These are phyloP conservation scores for Callyntrura guangdongensis DNA, from an alignment of 2,888 invertebrate species.

Conservation along the genomic window DNA sequence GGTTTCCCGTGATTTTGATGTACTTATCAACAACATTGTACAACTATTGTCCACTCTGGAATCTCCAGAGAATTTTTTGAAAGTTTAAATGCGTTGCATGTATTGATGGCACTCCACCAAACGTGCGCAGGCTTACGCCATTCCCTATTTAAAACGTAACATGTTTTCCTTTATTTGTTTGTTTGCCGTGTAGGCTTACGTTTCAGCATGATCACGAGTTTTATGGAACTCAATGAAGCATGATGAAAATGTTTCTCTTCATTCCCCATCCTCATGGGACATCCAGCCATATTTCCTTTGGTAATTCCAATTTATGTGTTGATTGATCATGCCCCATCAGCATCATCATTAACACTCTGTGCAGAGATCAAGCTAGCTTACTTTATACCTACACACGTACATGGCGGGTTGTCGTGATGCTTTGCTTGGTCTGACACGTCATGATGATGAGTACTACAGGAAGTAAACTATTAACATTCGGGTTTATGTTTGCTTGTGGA, in stretches of 20 bases:
- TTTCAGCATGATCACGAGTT: neutral
- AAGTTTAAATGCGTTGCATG: neutral
- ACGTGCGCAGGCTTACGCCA: neutral
- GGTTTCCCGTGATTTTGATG: neutral
- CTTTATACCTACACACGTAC: neutral
- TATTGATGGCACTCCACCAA: neutral
- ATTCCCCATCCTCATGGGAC: neutral
- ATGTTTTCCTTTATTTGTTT: neutral
- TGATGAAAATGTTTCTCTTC: neutral
- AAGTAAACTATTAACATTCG: slow-evolving; percentile 27
- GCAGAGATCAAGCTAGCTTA: neutral
- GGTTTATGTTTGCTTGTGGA: neutral
- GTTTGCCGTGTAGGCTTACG: neutral
- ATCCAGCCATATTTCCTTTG: slow-evolving; percentile 54
- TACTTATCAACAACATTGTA: neutral
- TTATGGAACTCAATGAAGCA: slow-evolving; percentile 40
- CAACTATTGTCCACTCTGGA: neutral
- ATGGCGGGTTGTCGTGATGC: neutral
- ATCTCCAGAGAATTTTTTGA: neutral
- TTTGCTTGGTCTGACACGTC: neutral
- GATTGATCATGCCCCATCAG: slow-evolving; percentile 28
- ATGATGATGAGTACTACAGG: slow-evolving; percentile 6
- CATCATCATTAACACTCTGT: neutral
- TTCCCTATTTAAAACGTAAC: neutral
- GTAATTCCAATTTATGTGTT: slow-evolving; percentile 57